phyloP scores from a whole-genome alignment of 53 echinoderm and acorn worm species.

The Crossaster papposus region DNA sequence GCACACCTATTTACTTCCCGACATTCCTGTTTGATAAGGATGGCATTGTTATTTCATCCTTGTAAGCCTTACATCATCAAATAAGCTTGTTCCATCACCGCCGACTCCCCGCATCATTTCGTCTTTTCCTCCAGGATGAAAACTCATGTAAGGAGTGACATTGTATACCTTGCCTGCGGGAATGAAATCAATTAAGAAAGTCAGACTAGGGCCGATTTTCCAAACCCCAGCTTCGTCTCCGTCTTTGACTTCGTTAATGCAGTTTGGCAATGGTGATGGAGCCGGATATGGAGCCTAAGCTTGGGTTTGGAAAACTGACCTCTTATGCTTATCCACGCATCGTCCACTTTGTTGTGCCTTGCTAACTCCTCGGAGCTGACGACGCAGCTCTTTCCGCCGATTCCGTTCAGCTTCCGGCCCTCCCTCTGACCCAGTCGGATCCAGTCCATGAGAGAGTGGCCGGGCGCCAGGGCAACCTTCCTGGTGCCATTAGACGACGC shows the following conservation, averaged over 20 bases:
- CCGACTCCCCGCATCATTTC: constrained; percentile 67
- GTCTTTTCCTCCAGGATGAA: constrained; percentile 87
- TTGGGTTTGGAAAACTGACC: constrained; percentile 20
- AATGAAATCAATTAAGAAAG: neutral
- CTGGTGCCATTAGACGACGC: constrained; percentile 21
- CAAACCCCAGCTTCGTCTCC: too few relatives aligned
- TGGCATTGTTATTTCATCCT: too few relatives aligned
- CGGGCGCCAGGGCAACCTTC: constrained; percentile 87
- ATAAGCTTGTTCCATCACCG: constrained; percentile 46
- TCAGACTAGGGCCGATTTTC: neutral
- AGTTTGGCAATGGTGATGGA: too few relatives aligned
- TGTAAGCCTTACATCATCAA: constrained; percentile 60
- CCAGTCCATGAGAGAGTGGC: constrained; percentile 98
- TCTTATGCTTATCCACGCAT: constrained; percentile 82
- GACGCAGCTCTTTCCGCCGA: constrained; percentile 64
- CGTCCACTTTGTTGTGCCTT: constrained; percentile 82
- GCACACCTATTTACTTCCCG: too few relatives aligned
- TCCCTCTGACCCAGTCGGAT: constrained; percentile 83
- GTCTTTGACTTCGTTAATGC: too few relatives aligned
- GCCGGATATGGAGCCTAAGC: too few relatives aligned
- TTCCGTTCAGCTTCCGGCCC: constrained; percentile 76
- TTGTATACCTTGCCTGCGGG: constrained; percentile 90
- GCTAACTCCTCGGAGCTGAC: constrained; percentile 84
- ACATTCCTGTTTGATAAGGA: too few relatives aligned
- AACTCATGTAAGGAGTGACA: constrained; percentile 95